phyloP scores from a whole-genome alignment of 2,888 invertebrate species.

The Lepidonotus clava region DNA sequence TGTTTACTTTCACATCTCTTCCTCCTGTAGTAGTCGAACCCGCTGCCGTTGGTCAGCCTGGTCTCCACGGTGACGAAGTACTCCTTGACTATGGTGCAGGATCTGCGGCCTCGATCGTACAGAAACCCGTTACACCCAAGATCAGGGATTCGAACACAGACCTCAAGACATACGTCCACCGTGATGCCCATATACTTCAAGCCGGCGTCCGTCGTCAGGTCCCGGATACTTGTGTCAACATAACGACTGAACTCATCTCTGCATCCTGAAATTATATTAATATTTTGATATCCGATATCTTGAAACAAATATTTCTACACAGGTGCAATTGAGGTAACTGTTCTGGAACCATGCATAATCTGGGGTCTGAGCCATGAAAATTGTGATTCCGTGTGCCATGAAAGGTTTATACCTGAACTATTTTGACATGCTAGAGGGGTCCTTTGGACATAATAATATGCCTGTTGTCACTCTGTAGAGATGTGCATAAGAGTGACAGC shows the following conservation, averaged over 20 bases:
- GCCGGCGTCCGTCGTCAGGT: background rate
- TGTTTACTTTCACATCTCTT: background rate
- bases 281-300: too few species aligned
- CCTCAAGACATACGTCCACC: background rate
- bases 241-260: background rate
- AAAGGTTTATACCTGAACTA: too few species aligned
- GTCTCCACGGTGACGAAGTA: background rate
- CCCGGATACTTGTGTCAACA: background rate
- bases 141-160: background rate
- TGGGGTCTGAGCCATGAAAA: too few species aligned
- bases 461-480: too few species aligned
- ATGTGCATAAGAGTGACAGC: too few species aligned
- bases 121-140: background rate
- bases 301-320: too few species aligned
- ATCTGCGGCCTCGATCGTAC: background rate
- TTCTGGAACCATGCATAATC: too few species aligned
- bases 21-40: background rate
- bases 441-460: too few species aligned
- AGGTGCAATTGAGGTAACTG: too few species aligned
- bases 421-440: too few species aligned
- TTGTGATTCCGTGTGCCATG: too few species aligned
- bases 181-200: background rate
- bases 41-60: background rate
- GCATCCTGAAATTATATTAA: too few species aligned
- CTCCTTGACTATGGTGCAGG: background rate